Evolutionary conservation across 2,797 vertebrate species (phyloP).

Genomic region (Chromis chromis): DNA sequence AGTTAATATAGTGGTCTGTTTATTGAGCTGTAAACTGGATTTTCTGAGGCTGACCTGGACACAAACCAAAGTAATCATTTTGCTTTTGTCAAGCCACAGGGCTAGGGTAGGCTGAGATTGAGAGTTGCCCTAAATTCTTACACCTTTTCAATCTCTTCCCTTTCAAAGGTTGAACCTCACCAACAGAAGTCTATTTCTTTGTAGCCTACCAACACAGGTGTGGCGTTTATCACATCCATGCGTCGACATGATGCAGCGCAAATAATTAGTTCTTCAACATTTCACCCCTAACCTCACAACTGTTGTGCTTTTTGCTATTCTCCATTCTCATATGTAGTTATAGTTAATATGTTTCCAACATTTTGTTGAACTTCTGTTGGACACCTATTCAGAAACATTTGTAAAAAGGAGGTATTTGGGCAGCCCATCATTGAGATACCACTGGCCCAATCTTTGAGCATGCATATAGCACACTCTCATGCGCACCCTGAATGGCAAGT

Average conservation of each 20-base stretch:
- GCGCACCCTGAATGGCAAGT: too few species aligned
- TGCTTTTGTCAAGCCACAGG: constrained; percentile 60
- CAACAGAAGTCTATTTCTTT: constrained; percentile 6
- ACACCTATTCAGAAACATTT: background rate
- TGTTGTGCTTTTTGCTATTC: background rate
- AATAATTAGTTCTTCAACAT: background rate
- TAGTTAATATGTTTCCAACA: background rate
- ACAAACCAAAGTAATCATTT: constrained; percentile 74
- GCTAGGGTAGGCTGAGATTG: constrained; percentile 31
- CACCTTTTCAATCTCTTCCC: constrained; percentile 31
- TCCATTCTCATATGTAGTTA: background rate
- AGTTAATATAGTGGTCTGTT: constrained; percentile 72
- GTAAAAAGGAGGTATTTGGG: background rate
- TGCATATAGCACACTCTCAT: too few species aligned
- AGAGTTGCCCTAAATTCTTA: constrained; percentile 33
- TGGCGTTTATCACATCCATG: constrained; percentile 15
- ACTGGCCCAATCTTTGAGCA: too few species aligned
- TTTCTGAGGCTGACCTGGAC: constrained; percentile 67
- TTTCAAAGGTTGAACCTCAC: constrained; percentile 23
- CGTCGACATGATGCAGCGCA: constrained; percentile 2
- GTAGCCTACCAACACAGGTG: background rate
- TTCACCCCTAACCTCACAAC: background rate
- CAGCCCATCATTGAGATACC: too few species aligned
- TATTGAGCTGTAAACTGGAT: constrained; percentile 73
- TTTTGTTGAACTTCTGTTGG: background rate